Percentiles rank a stretch among this genome's conserved stretches.
Conservation (phyloP, 2,797 vertebrate species). For the Kryptopterus vitreolus region DNA sequence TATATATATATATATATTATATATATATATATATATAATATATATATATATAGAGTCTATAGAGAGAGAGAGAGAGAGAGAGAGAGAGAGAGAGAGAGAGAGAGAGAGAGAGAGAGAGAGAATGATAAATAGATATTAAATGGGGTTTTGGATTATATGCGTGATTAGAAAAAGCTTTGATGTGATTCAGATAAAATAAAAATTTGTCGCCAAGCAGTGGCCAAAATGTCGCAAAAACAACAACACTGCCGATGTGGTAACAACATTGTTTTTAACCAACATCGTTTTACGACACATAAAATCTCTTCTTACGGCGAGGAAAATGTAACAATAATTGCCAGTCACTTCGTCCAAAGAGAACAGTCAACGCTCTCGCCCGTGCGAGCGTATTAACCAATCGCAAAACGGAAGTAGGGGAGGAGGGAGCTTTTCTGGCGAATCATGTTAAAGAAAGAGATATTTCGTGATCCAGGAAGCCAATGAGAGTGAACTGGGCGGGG, state of each 20-base stretch:
- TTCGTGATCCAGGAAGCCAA: not conserved
- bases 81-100: no score
- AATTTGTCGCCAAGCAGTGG: not conserved
- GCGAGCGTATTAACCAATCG: not conserved
- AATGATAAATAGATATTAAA: no score
- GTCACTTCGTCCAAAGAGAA: not conserved
- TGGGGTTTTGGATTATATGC: not conserved
- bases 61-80: no score
- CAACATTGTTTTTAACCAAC: not conserved
- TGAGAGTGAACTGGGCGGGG: not conserved
- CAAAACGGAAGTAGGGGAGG: not conserved
- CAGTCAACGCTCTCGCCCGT: not conserved
- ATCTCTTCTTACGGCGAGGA: not conserved
- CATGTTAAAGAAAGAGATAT: not conserved
- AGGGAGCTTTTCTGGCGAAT: not conserved
- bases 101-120: no score
- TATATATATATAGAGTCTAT: no score
- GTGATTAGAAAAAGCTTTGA: not conserved
- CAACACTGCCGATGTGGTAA: not conserved
- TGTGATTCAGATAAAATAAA: no score
- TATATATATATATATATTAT: no score
- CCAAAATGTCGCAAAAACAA: not conserved
- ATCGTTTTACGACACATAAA: not conserved
- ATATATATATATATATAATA: no score
- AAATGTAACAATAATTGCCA: not conserved